Conservation (phyloP, 2,888 invertebrate species). For the Eustalomyia histrio region DNA sequence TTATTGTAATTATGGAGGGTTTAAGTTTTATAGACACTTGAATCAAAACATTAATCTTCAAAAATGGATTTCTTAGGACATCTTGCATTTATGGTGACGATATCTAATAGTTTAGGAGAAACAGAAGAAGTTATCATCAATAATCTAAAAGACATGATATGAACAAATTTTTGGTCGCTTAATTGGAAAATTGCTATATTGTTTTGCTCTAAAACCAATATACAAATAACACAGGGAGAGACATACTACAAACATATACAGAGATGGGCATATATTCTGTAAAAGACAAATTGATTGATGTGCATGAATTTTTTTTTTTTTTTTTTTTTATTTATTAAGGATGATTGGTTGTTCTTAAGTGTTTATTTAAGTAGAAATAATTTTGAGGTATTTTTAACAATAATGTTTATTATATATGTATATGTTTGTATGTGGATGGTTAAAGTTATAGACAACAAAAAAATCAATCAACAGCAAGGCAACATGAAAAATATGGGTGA, state of each 20-base stretch:
- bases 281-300: slow-evolving; percentile 60
- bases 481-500: slow-evolving; percentile 8
- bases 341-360: slow-evolving; percentile 54
- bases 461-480: slow-evolving; percentile 43
- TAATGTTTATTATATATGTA: slow-evolving; percentile 70
- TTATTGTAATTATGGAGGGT: no score
- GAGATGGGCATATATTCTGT: slow-evolving; percentile 5
- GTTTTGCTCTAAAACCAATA: slow-evolving; percentile 58
- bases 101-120: background rate
- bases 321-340: slow-evolving; percentile 19
- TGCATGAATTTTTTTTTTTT: slow-evolving; percentile 8
- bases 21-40: no score
- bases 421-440: slow-evolving; percentile 9
- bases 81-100: no score
- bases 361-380: slow-evolving; percentile 67
- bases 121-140: slow-evolving; percentile 45
- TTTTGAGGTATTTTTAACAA: slow-evolving; percentile 73
- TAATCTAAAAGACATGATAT: slow-evolving; percentile 74
- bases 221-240: slow-evolving; percentile 9
- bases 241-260: background rate
- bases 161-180: slow-evolving; percentile 76
- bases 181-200: slow-evolving; percentile 78
- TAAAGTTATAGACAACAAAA: slow-evolving; percentile 40
- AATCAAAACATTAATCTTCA: no score
- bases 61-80: no score